phyloP scores from a whole-genome alignment of 2,797 vertebrate genomes.

The Luscinia megarhynchos region DNA sequence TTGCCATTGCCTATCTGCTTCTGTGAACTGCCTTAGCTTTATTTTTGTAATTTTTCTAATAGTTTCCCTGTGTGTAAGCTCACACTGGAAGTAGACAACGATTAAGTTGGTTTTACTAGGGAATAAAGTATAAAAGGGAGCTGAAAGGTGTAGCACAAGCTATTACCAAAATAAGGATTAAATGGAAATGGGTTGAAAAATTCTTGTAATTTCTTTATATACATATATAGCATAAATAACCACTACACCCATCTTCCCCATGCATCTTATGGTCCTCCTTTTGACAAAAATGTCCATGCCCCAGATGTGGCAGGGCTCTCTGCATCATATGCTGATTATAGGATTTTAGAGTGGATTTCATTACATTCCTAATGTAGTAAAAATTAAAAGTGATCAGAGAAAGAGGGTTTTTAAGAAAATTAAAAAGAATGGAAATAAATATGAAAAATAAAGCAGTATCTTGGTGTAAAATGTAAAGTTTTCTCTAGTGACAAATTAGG shows the following conservation, averaged over 20 bases:
- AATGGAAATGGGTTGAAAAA: background rate
- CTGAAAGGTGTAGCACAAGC: background rate
- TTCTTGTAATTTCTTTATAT: background rate
- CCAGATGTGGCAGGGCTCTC: background rate
- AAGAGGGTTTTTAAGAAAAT: background rate
- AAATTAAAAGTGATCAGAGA: background rate
- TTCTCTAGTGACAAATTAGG: background rate
- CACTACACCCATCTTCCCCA: accelerated
- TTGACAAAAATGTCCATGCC: background rate
- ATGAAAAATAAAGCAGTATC: background rate
- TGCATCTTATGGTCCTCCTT: background rate
- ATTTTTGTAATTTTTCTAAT: background rate
- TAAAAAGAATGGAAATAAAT: background rate
- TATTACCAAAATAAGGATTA: background rate
- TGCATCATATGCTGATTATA: background rate
- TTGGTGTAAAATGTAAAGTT: background rate
- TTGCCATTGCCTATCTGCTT: background rate
- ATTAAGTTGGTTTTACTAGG: background rate
- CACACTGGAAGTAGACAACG: background rate
- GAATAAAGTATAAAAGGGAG: background rate
- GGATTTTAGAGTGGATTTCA: background rate
- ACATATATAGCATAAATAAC: background rate
- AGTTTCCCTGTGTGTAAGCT: background rate
- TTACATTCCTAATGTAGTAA: background rate
- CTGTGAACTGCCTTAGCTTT: background rate